Percentiles rank a stretch among this genome's conserved stretches.
These are phyloP conservation scores for Dromaius novaehollandiae DNA, from an alignment of 2,113 vertebrate genomes.

Conservation along the genomic window DNA sequence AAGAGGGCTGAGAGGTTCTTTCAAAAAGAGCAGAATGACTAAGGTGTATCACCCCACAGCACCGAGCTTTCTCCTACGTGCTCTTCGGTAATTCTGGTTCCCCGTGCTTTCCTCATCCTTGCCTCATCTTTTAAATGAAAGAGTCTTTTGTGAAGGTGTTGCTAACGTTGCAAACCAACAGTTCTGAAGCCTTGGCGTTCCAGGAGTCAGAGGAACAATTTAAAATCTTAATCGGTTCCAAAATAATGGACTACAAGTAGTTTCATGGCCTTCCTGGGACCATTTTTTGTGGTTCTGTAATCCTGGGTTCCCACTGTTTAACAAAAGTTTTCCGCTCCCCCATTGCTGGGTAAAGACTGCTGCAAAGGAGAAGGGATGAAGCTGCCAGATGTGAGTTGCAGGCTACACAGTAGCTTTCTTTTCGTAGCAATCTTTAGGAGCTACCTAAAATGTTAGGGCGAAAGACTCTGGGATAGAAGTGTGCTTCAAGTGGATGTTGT, in stretches of 20 bases:
- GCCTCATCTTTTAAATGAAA: not conserved
- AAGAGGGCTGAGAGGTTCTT: not conserved
- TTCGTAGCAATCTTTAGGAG: not conserved
- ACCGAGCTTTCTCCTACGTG: not conserved
- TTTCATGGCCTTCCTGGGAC: not conserved
- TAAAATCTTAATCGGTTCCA: not conserved
- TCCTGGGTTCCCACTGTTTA: not conserved
- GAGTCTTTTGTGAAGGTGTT: not conserved
- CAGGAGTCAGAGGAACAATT: not conserved
- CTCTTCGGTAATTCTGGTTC: not conserved
- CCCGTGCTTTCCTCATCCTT: not conserved
- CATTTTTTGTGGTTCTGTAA: accelerated
- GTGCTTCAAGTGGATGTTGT: not conserved
- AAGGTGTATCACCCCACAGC: not conserved
- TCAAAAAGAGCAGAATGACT: not conserved
- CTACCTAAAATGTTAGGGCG: not conserved
- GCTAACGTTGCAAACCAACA: not conserved
- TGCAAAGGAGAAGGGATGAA: not conserved
- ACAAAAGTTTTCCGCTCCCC: not conserved
- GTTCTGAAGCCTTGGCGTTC: not conserved
- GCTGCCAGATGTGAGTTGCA: not conserved
- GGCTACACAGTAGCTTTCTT: not conserved
- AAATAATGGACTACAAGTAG: not conserved
- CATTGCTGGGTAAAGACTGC: not conserved
- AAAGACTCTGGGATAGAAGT: not conserved